A percentile compares a stretch with the other conserved stretches of the same genome.
phyloP scores from a whole-genome alignment of 2,113 vertebrate genomes.

The Sinocyclocheilus anshuiensis region DNA sequence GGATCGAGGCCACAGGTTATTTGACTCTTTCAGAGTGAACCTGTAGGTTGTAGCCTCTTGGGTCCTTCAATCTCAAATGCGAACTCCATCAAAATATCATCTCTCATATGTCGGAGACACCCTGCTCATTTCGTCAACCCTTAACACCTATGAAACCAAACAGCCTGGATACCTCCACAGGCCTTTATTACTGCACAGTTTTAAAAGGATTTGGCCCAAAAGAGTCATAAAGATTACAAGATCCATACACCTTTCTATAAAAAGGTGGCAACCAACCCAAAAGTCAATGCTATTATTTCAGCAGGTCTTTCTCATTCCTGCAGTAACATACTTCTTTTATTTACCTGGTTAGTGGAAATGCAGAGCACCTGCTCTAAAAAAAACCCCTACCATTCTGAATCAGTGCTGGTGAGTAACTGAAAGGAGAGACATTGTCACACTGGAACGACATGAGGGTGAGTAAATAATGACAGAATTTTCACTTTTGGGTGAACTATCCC shows the following conservation, averaged over 20 bases:
- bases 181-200: conserved; percentile 42
- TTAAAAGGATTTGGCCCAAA: conserved; percentile 54
- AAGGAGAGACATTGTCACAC: neutral
- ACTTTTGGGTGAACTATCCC: no score
- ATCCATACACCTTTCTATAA: conserved; percentile 51
- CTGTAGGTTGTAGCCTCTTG: conserved; percentile 44
- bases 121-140: conserved; percentile 58
- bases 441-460: neutral
- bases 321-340: conserved; percentile 54
- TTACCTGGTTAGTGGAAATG: conserved; percentile 32
- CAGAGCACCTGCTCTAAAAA: conserved; percentile 51
- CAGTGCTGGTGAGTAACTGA: neutral
- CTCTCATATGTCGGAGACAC: conserved; percentile 64
- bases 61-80: conserved; percentile 45
- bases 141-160: conserved; percentile 61
- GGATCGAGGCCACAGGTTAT: conserved; percentile 50
- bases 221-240: conserved; percentile 54
- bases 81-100: conserved; percentile 70
- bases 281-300: conserved; percentile 52
- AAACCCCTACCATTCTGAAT: neutral
- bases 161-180: conserved; percentile 37
- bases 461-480: neutral
- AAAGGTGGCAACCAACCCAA: conserved; percentile 44
- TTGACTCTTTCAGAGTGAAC: conserved; percentile 46
- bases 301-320: conserved; percentile 52